phyloP scores from a whole-genome alignment of 2,888 invertebrate species.

The Leucophenga montana region DNA sequence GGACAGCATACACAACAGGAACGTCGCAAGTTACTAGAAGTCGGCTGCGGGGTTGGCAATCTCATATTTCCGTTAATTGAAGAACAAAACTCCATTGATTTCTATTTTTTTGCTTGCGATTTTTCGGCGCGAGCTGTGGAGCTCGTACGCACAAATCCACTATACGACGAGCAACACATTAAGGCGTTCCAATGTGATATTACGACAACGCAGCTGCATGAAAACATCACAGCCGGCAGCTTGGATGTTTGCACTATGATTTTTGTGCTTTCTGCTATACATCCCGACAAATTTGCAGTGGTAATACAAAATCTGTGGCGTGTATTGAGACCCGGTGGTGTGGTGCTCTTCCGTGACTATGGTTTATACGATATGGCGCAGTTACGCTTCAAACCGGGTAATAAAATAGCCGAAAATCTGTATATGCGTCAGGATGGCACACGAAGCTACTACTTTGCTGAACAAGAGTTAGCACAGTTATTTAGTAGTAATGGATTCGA shows the following conservation, averaged over 20 bases:
- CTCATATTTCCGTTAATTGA: slow-evolving; percentile 92
- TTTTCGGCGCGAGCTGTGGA: slow-evolving; percentile 93
- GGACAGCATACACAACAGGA: slow-evolving; percentile 50
- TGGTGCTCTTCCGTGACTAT: slow-evolving; percentile 92
- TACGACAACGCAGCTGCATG: slow-evolving; percentile 79
- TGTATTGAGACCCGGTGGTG: slow-evolving; percentile 83
- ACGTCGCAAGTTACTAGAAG: slow-evolving; percentile 77
- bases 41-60: slow-evolving; percentile 98
- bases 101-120: slow-evolving; percentile 91
- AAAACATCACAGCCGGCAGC: slow-evolving; percentile 74
- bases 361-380: slow-evolving; percentile 97
- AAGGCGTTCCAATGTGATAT: slow-evolving; percentile 90
- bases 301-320: slow-evolving; percentile 79
- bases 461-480: slow-evolving; percentile 80
- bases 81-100: slow-evolving; percentile 75
- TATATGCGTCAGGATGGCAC: slow-evolving; percentile 98
- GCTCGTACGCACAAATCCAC: slow-evolving; percentile 81
- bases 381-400: slow-evolving; percentile 91
- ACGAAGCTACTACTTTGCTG: slow-evolving; percentile 87
- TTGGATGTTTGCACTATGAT: slow-evolving; percentile 91
- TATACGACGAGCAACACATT: slow-evolving; percentile 80
- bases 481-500: slow-evolving; percentile 83
- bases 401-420: slow-evolving; percentile 92
- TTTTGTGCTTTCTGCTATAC: slow-evolving; percentile 95
- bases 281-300: slow-evolving; percentile 84